phyloP scores from a whole-genome alignment of 2,888 invertebrate genomes.

The Latheticus oryzae region DNA sequence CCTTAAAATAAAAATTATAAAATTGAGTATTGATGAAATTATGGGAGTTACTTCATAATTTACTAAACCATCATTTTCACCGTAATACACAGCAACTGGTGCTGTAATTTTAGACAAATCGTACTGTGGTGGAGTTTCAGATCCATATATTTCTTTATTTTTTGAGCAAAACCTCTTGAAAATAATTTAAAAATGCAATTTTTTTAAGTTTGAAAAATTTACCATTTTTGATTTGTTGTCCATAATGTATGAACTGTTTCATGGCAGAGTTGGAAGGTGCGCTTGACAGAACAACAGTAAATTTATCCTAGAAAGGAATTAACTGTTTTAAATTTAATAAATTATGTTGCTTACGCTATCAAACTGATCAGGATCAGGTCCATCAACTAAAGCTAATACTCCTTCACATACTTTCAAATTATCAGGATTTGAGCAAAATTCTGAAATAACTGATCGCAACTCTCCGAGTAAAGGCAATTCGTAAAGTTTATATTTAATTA shows the following conservation, averaged over 20 bases:
- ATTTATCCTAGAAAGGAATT: conserved; percentile 13
- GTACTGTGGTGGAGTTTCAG: conserved; percentile 25
- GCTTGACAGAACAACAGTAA: conserved; percentile 24
- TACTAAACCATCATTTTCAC: conserved; percentile 11
- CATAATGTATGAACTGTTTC: conserved; percentile 31
- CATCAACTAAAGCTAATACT: conserved; percentile 1
- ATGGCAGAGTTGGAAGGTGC: conserved; percentile 16
- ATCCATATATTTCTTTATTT: conserved; percentile 30
- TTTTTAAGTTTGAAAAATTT: no score
- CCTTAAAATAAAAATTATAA: conserved; percentile 9
- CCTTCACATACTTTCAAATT: conserved; percentile 4
- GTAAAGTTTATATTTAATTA: conserved; percentile 3
- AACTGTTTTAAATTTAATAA: neutral
- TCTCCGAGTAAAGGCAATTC: conserved; percentile 10
- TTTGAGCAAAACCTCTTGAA: neutral
- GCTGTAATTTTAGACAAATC: conserved; percentile 31
- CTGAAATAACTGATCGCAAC: neutral
- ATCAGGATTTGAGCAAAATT: conserved; percentile 4
- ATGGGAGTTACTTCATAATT: conserved; percentile 10
- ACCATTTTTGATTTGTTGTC: conserved; percentile 25
- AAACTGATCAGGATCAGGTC: neutral
- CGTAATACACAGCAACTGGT: conserved; percentile 29
- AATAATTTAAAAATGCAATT: neutral
- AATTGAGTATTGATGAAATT: no score
- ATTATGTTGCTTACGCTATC: no score